Conservation (phyloP, 35 echinoderm and acorn worm species). For the Heliocidaris tuberculata region DNA sequence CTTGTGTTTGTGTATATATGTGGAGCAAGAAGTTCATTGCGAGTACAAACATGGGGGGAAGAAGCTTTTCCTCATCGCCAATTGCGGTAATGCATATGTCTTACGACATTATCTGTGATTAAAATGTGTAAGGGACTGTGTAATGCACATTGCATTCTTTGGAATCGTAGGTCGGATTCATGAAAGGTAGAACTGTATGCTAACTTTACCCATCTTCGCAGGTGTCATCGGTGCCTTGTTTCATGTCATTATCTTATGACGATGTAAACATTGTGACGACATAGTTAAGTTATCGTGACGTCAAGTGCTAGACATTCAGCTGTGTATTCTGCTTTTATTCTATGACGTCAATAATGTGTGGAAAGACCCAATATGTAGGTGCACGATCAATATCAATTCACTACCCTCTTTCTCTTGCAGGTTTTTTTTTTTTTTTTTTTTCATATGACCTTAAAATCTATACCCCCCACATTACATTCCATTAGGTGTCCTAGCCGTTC, state of each 20-base stretch:
- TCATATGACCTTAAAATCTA: neutral
- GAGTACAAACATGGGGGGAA: neutral
- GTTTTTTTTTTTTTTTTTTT: neutral
- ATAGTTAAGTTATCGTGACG: conserved; percentile 19
- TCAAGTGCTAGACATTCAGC: neutral
- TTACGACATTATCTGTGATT: neutral
- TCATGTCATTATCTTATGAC: conserved; percentile 19
- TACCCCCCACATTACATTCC: neutral
- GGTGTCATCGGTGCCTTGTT: neutral
- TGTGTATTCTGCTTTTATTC: neutral
- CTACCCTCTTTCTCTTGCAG: neutral
- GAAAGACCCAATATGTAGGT: neutral
- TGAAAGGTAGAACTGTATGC: neutral
- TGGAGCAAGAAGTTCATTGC: neutral
- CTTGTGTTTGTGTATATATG: conserved; percentile 11
- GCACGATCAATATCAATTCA: conserved; percentile 34
- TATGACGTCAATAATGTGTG: conserved; percentile 17
- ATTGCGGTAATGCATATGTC: neutral
- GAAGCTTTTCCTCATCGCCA: neutral
- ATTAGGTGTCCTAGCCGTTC: neutral
- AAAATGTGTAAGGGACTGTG: neutral
- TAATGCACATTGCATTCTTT: neutral
- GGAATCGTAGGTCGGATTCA: neutral
- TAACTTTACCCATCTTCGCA: neutral
- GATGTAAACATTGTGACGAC: conserved; percentile 31